Evolutionary conservation across 2,888 invertebrate genomes (phyloP).

Genomic region (Dyspetes luteomarginatus): DNA sequence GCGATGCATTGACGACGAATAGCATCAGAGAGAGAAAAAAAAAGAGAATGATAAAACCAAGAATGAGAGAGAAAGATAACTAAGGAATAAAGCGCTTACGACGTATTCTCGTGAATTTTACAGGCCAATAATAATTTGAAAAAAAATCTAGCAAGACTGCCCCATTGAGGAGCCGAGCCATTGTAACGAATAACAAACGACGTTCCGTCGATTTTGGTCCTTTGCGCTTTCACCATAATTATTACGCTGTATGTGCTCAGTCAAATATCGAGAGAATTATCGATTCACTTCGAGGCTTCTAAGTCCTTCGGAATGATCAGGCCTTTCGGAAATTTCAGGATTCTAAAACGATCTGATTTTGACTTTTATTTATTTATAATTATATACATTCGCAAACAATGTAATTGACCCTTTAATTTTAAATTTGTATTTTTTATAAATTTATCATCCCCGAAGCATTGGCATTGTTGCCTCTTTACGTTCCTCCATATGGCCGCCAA

Average conservation of each 20-base stretch:
- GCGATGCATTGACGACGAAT: constrained; percentile 14
- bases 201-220: constrained; percentile 13
- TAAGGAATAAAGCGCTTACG: background rate
- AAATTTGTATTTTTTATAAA: background rate
- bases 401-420: no score
- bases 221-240: constrained; percentile 56
- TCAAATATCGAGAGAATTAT: constrained; percentile 2
- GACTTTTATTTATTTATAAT: no score
- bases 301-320: no score
- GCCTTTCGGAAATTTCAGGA: no score
- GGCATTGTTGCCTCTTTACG: no score
- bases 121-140: constrained; percentile 70
- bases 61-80: background rate
- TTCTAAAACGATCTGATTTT: no score
- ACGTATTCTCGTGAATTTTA: constrained; percentile 63
- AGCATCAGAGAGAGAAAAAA: background rate
- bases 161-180: constrained; percentile 3
- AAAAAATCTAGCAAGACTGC: constrained; percentile 54
- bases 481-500: no score
- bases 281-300: no score
- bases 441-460: no score
- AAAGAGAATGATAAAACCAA: constrained; percentile 13
- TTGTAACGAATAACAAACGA: constrained; percentile 69
- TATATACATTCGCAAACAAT: no score
- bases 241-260: background rate